Base-by-base conservation (phyloP, 2,797 vertebrate genomes). In the Salmo trutta region DNA sequence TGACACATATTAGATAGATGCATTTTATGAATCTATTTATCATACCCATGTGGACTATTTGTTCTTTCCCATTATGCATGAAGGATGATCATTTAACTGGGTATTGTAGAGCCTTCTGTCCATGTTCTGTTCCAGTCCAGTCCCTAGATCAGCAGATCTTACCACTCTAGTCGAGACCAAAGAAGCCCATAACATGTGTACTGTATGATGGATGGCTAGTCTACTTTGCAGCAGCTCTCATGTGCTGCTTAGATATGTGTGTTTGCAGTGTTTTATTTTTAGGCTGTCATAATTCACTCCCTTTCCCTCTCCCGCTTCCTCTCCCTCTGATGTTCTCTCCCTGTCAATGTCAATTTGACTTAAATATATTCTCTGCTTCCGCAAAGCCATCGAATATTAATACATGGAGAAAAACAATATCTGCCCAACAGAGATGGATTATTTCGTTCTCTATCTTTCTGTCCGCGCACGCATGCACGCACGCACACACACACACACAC, bases 191-290 rank as follows among this genome's bases (percentile, higher is more conserved):
- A 80, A 79, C 77, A 66, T 82, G 80, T 66, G 65, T 4, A 21
- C 81, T 66, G 65, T 5, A 21, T 82, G 85, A 84, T 78, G 79
- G 67, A 80, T 74, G 78, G 78, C 79, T 78, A 54, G 80, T 79
- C 72, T 52, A 71, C 41, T 31, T 47, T 74, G 73, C 75, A 64
- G 62, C 47, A 64, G 21, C 77, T 87, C 51, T 31, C 41, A 82
- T 83, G 82, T 86, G 78, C 54, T 8, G 77, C 59, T 8, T 71
- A 21, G 76, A 84, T 84, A 76, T 79, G 73, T 54, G 78, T 68
- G 66, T 90, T 87, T 90, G 71, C 87, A 72, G 80, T 72, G 77
- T 87, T 86, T 90, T 92, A 90, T 88, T 91, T 89, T 91, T 85
- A 81, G 82, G 33, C 80, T 78, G 69, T 82, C 83, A 87, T 82